Conservation (phyloP, 1,140 invertebrate species). For the Hylaeus anthracinus region DNA sequence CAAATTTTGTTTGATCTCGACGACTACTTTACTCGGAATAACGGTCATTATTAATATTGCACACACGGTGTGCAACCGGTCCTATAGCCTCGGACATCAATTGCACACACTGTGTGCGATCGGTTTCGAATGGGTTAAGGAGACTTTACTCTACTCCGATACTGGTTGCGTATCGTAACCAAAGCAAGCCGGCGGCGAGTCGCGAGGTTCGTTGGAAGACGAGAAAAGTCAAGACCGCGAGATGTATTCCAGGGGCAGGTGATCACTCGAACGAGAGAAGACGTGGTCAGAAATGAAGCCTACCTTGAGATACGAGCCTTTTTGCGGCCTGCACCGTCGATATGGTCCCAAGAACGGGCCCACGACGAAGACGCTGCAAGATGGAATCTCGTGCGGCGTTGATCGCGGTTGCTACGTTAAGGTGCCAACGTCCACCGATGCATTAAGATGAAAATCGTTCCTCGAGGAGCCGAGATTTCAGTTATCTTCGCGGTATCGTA, state of each 20-base stretch:
- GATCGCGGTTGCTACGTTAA: not conserved
- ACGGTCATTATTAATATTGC: too few relatives aligned
- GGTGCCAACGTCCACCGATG: not conserved
- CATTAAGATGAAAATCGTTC: constrained; percentile 15
- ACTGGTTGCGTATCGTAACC: constrained; percentile 54
- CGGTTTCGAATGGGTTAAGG: too few relatives aligned
- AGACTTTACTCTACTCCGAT: not conserved
- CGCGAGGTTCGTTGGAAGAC: not conserved
- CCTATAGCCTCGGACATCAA: too few relatives aligned
- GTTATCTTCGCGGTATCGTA: not conserved
- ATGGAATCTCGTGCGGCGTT: not conserved
- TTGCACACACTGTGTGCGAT: too few relatives aligned
- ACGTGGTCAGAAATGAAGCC: constrained; percentile 66
- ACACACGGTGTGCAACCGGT: too few relatives aligned
- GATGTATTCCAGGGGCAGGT: constrained; percentile 42
- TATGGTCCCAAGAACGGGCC: not conserved
- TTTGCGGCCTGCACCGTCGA: constrained; percentile 42
- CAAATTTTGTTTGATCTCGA: too few relatives aligned
- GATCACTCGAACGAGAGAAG: constrained; percentile 37
- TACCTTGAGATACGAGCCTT: constrained; percentile 62
- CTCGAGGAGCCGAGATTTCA: not conserved
- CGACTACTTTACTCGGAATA: too few relatives aligned
- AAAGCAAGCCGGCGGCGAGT: constrained; percentile 11
- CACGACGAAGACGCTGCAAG: not conserved
- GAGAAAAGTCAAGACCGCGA: constrained; percentile 12